Conservation (phyloP, 2,888 invertebrate genomes). For the Mimachlamys varia region DNA sequence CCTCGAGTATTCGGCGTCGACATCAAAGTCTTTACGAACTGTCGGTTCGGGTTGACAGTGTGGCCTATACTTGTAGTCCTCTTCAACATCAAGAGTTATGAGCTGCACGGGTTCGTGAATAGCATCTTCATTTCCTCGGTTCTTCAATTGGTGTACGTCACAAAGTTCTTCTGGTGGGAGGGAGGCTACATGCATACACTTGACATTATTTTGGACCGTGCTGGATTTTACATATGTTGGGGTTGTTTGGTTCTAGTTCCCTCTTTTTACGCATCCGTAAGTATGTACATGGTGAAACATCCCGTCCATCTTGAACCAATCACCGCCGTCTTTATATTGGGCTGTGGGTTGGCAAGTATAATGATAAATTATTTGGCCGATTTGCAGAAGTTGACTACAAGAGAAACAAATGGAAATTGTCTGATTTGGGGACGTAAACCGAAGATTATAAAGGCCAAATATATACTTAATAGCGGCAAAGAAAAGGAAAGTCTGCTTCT, state of each 20-base stretch:
- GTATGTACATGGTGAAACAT: constrained; percentile 81
- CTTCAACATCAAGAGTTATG: constrained; percentile 78
- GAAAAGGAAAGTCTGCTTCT: constrained; percentile 80
- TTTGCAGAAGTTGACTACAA: constrained; percentile 83
- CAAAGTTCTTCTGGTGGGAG: constrained; percentile 85
- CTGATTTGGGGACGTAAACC: constrained; percentile 77
- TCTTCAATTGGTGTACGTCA: constrained; percentile 82
- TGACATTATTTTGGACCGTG: constrained; percentile 84
- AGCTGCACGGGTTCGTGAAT: constrained; percentile 77
- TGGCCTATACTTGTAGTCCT: constrained; percentile 81
- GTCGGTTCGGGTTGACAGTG: constrained; percentile 81
- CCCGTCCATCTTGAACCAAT: constrained; percentile 68
- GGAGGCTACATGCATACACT: constrained; percentile 84
- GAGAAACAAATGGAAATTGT: constrained; percentile 80
- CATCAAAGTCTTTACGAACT: constrained; percentile 81
- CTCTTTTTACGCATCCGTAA: constrained; percentile 79
- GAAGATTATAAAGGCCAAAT: constrained; percentile 74
- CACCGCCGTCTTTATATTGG: constrained; percentile 72
- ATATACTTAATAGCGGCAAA: constrained; percentile 76
- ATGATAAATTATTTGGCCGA: constrained; percentile 83
- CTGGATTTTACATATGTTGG: constrained; percentile 82
- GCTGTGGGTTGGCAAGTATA: constrained; percentile 78
- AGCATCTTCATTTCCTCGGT: constrained; percentile 77
- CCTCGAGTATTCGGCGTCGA: constrained; percentile 82
- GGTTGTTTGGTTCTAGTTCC: constrained; percentile 82